Percentiles rank a stretch among this genome's conserved stretches.
phyloP scores from a whole-genome alignment of 2,797 vertebrate species.

The Simalia tracyae region DNA sequence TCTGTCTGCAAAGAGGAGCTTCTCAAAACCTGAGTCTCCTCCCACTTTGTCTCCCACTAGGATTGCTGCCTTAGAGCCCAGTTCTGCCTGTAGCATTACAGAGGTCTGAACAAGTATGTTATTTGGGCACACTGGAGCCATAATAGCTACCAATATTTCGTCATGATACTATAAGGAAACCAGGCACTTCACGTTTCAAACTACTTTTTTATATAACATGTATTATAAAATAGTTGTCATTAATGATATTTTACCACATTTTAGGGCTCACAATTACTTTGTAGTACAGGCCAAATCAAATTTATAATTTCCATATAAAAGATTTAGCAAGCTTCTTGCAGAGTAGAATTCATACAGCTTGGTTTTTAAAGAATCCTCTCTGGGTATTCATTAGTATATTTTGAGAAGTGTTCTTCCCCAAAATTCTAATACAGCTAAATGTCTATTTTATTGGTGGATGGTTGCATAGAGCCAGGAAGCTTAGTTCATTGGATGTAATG shows the following conservation, averaged over 20 bases:
- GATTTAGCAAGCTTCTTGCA: neutral
- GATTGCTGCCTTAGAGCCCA: neutral
- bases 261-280: neutral
- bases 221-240: neutral
- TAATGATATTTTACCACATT: neutral
- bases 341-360: neutral
- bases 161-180: neutral
- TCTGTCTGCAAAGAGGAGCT: neutral
- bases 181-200: neutral
- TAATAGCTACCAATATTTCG: neutral
- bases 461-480: neutral
- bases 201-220: neutral
- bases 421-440: neutral
- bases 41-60: neutral
- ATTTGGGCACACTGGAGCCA: neutral
- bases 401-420: neutral
- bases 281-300: neutral
- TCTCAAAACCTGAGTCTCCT: neutral
- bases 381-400: neutral
- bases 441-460: neutral
- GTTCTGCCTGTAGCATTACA: neutral
- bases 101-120: neutral
- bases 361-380: neutral
- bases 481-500: neutral
- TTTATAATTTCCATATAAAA: neutral